A percentile compares a stretch with the other conserved stretches of the same genome.
phyloP scores from a whole-genome alignment of 2,797 vertebrate species.

The Microctenopoma stevenorrisi region DNA sequence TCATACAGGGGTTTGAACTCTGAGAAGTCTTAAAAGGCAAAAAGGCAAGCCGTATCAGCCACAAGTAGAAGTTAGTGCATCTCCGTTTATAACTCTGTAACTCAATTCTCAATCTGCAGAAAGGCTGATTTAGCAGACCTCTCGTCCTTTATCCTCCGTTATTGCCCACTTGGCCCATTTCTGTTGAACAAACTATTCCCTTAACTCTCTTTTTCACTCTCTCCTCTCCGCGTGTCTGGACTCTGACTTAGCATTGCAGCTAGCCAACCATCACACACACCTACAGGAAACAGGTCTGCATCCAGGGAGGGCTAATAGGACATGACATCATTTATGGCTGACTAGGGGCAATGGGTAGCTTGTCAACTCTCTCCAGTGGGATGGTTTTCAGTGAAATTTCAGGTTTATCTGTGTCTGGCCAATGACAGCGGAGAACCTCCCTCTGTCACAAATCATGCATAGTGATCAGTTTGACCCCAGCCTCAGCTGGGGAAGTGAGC shows the following conservation, averaged over 20 bases:
- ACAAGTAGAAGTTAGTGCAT: constrained; percentile 71
- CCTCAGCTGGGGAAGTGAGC: constrained; percentile 18
- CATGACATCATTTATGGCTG: constrained; percentile 73
- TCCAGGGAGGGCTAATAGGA: constrained; percentile 67
- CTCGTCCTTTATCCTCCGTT: constrained; percentile 73
- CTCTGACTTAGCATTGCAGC: constrained; percentile 61
- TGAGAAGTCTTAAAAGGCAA: constrained; percentile 37
- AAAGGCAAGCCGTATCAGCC: constrained; percentile 63
- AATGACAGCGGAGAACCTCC: not conserved
- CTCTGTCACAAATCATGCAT: constrained; percentile 41
- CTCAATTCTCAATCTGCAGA: constrained; percentile 42
- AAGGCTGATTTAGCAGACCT: constrained; percentile 73
- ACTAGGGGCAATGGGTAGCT: constrained; percentile 64
- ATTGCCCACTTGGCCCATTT: constrained; percentile 28
- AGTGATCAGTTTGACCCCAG: constrained; percentile 43
- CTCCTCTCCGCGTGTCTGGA: constrained; percentile 70
- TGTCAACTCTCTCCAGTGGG: constrained; percentile 43
- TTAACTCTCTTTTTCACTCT: constrained; percentile 53
- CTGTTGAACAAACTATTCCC: constrained; percentile 46
- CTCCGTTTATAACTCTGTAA: constrained; percentile 74
- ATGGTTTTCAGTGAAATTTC: constrained; percentile 41
- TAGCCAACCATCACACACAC: constrained; percentile 62
- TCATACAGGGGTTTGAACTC: constrained; percentile 33
- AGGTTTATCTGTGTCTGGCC: constrained; percentile 14
- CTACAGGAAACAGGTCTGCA: constrained; percentile 59